phyloP scores from a whole-genome alignment of 2,888 invertebrate species.

The Cyclophora punctaria region DNA sequence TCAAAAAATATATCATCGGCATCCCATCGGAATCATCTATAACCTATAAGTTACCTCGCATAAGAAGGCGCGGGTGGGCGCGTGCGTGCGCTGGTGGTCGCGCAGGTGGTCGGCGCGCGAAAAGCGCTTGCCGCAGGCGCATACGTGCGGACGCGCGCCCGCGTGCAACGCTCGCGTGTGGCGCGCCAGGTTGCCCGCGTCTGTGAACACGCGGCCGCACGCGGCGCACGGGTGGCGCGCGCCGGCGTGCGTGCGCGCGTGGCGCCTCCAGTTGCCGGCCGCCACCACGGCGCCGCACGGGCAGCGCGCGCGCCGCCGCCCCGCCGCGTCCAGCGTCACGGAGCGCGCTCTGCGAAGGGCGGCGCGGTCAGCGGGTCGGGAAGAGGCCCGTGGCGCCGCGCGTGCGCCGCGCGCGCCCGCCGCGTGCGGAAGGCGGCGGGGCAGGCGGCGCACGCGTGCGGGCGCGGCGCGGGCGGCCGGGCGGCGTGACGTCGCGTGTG shows the following conservation, averaged over 20 bases:
- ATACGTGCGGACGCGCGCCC: constrained; percentile 59
- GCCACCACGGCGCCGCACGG: constrained; percentile 47
- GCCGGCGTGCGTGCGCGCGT: constrained; percentile 57
- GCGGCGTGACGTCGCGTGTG: constrained; percentile 78
- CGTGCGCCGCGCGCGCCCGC: constrained; percentile 74
- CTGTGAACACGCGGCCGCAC: constrained; percentile 70
- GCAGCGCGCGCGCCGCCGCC: constrained; percentile 43
- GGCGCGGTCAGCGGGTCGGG: constrained; percentile 51
- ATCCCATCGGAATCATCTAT: too few relatives aligned
- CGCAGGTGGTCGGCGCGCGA: constrained; percentile 60
- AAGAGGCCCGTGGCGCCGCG: constrained; percentile 59
- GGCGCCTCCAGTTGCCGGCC: constrained; percentile 53
- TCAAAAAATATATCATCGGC: too few relatives aligned
- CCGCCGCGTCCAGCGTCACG: constrained; percentile 20
- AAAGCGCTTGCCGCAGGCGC: constrained; percentile 67
- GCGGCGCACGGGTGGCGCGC: constrained; percentile 60
- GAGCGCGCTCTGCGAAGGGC: constrained; percentile 7
- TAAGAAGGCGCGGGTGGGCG: constrained; percentile 53
- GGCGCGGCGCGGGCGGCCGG: constrained; percentile 75
- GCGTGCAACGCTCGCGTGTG: constrained; percentile 68
- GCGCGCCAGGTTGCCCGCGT: constrained; percentile 64
- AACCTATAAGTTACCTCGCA: constrained; percentile 43
- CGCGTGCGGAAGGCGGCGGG: constrained; percentile 74
- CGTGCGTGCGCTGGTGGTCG: constrained; percentile 69
- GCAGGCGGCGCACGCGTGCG: constrained; percentile 75